Conservation (phyloP, 2,113 vertebrate genomes). For the Hippocampus abdominalis region DNA sequence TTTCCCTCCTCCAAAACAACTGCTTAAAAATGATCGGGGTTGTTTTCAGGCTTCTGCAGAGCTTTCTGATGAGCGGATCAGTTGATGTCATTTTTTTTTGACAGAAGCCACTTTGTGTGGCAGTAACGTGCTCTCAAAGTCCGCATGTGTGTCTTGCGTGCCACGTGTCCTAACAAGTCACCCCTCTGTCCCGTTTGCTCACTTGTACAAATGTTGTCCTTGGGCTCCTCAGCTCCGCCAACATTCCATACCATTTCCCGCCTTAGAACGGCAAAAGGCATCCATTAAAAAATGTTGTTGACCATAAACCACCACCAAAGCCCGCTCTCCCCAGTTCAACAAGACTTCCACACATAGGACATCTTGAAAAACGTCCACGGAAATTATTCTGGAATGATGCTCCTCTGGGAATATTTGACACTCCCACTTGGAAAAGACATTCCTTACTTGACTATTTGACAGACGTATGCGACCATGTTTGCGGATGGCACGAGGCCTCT, state of each 20-base stretch:
- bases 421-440: not conserved
- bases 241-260: constrained; percentile 23
- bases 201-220: constrained; percentile 49
- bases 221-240: constrained; percentile 40
- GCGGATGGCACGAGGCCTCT: not conserved
- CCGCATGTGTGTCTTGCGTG: not conserved
- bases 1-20: no score
- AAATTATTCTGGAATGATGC: not conserved
- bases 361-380: not conserved
- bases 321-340: not conserved
- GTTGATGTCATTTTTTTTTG: no score
- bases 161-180: not conserved
- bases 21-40: no score
- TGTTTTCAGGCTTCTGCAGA: no score
- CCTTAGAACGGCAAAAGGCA: not conserved
- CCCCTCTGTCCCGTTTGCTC: constrained; percentile 25
- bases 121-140: not conserved
- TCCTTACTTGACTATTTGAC: not conserved
- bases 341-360: not conserved
- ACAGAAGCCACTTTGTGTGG: not conserved
- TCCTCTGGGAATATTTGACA: not conserved
- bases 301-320: no score
- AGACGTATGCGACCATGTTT: not conserved
- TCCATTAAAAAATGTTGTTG: not conserved
- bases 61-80: no score